Base-by-base conservation (phyloP, 2,113 vertebrate genomes). In the Mixornis gularis region DNA sequence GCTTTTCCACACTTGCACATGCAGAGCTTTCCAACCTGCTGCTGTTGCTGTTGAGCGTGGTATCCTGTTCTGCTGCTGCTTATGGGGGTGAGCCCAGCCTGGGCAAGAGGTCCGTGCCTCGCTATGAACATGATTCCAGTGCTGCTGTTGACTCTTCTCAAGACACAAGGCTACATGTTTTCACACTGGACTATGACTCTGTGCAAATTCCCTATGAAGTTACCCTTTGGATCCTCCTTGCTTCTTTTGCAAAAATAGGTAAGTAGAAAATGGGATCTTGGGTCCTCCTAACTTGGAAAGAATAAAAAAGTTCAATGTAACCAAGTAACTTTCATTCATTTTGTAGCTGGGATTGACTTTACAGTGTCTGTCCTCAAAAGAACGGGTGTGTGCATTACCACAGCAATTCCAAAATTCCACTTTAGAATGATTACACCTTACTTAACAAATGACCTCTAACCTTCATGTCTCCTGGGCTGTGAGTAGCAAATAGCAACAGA, bases 171-270 rank as follows among this genome's bases (percentile, higher is more conserved):
- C 77, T 99, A 32, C 97, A 98, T 12, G 96, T 99, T 71, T 99
- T 99, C 89, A 97, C 97, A 8, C 83, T 99, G 96, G 97, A 99
- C 94, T 99, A 99, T 80, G 65, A 97, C 34, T 97, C 97, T 17
- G 98, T 99, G 82, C 98, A 99, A 94, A 98, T 99, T 69, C 99
- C 99, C 2, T 99, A 98, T 73, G 99, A 99, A 96, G 98, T 99
- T 79, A 99, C 99, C 10, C 97, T 99, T 46, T 99, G 99, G 99
- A 98, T 99, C 69, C 97, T 99, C 41, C 97, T 99, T 53, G 99
- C 99, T 25, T 99, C 99, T 20, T 98, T 99, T 88, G 99, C 99
- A 78, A 99, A 99, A 97, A 99, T 99, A 94, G 99, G 99, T 99
- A 96, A 98, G 99, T 97, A 56, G 21, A 76, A 71, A 70, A 84